phyloP scores from a whole-genome alignment of 1,140 invertebrate genomes.

The Drosophila truncata region DNA sequence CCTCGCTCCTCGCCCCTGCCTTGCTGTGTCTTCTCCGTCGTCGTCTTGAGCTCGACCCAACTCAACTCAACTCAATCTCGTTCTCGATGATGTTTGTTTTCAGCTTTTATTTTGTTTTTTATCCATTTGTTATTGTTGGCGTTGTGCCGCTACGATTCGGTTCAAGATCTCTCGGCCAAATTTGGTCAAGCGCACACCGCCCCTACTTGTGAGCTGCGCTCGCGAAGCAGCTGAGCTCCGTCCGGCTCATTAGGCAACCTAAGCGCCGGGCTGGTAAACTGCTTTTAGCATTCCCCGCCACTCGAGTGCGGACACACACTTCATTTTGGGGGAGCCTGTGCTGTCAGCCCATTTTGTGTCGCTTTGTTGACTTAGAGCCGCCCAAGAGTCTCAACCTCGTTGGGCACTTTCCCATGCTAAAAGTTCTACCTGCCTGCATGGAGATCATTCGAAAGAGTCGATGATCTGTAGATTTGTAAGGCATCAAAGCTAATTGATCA shows the following conservation, averaged over 20 bases:
- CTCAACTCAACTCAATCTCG: conserved; percentile 34
- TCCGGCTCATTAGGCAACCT: conserved; percentile 66
- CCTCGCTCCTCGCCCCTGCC: conserved; percentile 1
- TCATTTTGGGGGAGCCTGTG: conserved; percentile 24
- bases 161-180: conserved; percentile 70
- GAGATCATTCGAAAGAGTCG: background rate
- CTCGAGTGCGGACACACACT: conserved; percentile 48
- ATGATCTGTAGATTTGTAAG: background rate
- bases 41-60: conserved; percentile 11
- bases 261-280: conserved; percentile 55
- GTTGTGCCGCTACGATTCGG: conserved; percentile 63
- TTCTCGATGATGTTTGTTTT: conserved; percentile 48
- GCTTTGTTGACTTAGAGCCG: conserved; percentile 39
- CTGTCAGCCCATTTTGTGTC: conserved; percentile 19
- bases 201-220: conserved; percentile 64
- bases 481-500: conserved; percentile 2
- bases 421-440: conserved; percentile 3
- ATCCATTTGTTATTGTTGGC: conserved; percentile 45
- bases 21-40: conserved; percentile 13
- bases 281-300: conserved; percentile 53
- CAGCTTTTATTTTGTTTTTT: conserved; percentile 39
- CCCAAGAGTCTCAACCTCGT: conserved; percentile 50
- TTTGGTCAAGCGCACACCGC: conserved; percentile 77
- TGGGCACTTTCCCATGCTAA: conserved; percentile 31
- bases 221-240: conserved; percentile 15